Base-by-base conservation (phyloP, 2,888 invertebrate species). In the Scaptomyza caliginosa region DNA sequence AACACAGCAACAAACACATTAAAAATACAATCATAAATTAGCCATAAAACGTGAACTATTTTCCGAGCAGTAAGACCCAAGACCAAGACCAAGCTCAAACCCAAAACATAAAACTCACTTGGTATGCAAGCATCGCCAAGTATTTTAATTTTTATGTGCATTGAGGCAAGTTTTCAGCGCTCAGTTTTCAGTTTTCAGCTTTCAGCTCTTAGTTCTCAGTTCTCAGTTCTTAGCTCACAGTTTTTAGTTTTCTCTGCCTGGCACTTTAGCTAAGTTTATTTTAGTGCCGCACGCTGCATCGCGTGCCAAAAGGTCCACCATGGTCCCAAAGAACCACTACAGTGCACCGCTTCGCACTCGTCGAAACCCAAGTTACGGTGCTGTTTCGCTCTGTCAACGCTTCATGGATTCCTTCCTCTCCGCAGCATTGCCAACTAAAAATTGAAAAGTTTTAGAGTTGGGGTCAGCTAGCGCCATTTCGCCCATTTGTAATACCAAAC, bases 71-170 rank as follows among this genome's bases (percentile, higher is more conserved):
- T 13, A 28, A 30, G 28, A 21, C 26, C 28, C 32, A 7, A 17
- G 8, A 4, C 21, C 8, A 24, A 26, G 13, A n/a, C 17, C 30
- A 7, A 17, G 8, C 7, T 17, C 8, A 24, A 26, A 13, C 13
- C 17, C 30, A n/a, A 16, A 19, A n/a, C n/a, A 8, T 8, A 21
- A 21, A 19, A 16, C n/a, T n/a, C 63, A 63, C 60, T 73, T 73
- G 73, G 70, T 70, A 81, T 77, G 82, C 85, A 57, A 60, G 65
- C 80, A 55, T 55, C 66, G 75, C 67, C 63, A 76, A 85, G 62
- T 74, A 82, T 83, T 83, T 82, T 76, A 85, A 83, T 87, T 83
- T 87, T 70, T 68, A 71, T 79, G 86, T 69, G 74, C 79, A 74
- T 68, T 62, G 72, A 51, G 72, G 56, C 82, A 76, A 77, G 67